These are phyloP conservation scores for Polylopha cassiicola DNA, from an alignment of 2,888 invertebrate species.

Conservation along the genomic window DNA sequence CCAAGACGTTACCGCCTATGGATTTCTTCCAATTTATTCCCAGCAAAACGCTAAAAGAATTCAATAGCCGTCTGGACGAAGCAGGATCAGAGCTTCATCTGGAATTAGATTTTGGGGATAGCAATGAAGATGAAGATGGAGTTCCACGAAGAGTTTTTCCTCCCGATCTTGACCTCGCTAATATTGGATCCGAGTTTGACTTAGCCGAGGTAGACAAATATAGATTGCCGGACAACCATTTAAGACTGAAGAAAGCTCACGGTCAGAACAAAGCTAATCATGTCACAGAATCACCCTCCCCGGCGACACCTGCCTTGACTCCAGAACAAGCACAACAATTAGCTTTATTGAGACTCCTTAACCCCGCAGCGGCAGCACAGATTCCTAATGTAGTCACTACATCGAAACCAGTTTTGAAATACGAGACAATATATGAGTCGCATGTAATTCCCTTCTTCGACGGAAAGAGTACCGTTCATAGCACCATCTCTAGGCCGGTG, in stretches of 20 bases:
- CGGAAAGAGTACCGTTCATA: constrained; percentile 84
- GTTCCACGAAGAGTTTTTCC: constrained; percentile 75
- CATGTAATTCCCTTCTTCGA: constrained; percentile 88
- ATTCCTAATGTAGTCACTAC: constrained; percentile 86
- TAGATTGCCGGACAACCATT: constrained; percentile 72
- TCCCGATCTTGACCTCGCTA: constrained; percentile 82
- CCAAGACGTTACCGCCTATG: constrained; percentile 92
- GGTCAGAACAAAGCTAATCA: constrained; percentile 66
- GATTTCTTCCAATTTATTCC: constrained; percentile 92
- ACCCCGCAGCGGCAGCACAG: constrained; percentile 81
- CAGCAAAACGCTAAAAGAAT: constrained; percentile 90
- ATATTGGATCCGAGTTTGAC: constrained; percentile 84
- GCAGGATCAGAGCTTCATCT: constrained; percentile 92
- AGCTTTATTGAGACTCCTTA: constrained; percentile 83
- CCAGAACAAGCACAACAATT: constrained; percentile 86
- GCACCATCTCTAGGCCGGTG: constrained; percentile 87
- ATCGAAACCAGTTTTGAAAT: constrained; percentile 84
- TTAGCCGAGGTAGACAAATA: constrained; percentile 82
- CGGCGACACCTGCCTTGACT: constrained; percentile 73
- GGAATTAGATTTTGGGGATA: constrained; percentile 90
- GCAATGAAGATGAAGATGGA: constrained; percentile 80
- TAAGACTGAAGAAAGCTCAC: constrained; percentile 69
- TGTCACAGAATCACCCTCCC: constrained; percentile 69
- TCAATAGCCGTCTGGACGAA: constrained; percentile 91
- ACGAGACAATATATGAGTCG: constrained; percentile 89